These are phyloP conservation scores for Mormyrops attenuatus DNA, from an alignment of 2,797 vertebrate genomes.

Conservation along the genomic window DNA sequence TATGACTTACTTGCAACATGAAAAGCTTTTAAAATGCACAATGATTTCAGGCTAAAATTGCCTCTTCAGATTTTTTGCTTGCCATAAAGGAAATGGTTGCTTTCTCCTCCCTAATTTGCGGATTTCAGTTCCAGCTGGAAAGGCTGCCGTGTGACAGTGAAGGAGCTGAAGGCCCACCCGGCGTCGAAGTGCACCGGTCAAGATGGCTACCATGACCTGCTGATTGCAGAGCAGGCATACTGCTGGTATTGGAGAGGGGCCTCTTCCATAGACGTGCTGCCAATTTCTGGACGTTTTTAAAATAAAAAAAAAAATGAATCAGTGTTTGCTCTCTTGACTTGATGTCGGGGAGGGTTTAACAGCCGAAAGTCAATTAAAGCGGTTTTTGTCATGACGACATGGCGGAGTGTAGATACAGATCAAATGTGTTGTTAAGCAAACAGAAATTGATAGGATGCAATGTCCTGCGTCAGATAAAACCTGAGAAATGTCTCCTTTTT, in stretches of 20 bases:
- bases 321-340: neutral
- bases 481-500: neutral
- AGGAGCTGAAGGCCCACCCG: constrained; percentile 53
- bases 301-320: neutral
- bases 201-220: constrained; percentile 56
- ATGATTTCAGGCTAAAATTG: neutral
- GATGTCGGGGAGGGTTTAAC: neutral
- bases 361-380: neutral
- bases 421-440: neutral
- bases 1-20: neutral
- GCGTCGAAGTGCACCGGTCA: constrained; percentile 40
- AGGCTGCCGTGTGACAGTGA: constrained; percentile 74
- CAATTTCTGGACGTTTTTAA: neutral
- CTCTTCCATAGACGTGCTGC: neutral
- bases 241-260: constrained; percentile 55
- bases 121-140: constrained; percentile 66
- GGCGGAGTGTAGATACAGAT: neutral
- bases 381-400: neutral
- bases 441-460: neutral
- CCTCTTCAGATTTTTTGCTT: neutral
- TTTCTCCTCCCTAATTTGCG: neutral
- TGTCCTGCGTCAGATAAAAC: neutral
- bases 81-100: neutral
- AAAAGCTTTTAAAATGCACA: neutral
- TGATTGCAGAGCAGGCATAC: constrained; percentile 69